These are phyloP conservation scores for Melanophora roralis DNA, from an alignment of 2,888 invertebrate genomes.

Conservation along the genomic window DNA sequence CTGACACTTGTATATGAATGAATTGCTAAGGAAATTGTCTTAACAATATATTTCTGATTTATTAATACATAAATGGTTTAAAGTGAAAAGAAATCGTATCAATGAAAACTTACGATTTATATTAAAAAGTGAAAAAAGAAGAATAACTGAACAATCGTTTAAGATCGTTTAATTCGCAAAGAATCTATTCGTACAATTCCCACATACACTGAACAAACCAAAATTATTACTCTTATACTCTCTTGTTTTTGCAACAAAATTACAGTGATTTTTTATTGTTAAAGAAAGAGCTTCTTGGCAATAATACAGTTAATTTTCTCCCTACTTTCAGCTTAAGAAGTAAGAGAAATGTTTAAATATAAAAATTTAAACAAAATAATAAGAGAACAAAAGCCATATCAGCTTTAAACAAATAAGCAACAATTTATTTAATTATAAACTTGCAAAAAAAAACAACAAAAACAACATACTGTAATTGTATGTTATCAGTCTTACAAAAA, in stretches of 20 bases:
- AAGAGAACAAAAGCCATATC: not conserved
- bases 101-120: slow-evolving; percentile 16
- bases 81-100: slow-evolving; percentile 16
- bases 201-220: not conserved
- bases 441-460: not conserved
- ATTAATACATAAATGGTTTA: slow-evolving; percentile 19
- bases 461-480: slow-evolving; percentile 28
- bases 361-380: not conserved
- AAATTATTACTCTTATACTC: not conserved
- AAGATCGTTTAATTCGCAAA: not conserved
- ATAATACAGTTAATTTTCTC: not conserved
- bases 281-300: not conserved
- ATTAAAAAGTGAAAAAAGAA: slow-evolving; percentile 19
- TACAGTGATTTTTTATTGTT: not conserved
- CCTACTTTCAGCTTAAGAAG: not conserved
- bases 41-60: slow-evolving; percentile 57
- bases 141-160: not conserved
- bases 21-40: slow-evolving; percentile 45
- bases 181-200: not conserved
- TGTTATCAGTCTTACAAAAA: slow-evolving; percentile 44
- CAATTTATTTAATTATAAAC: not conserved
- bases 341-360: too few relatives aligned
- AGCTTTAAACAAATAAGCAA: not conserved
- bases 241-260: not conserved
- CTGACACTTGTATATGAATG: slow-evolving; percentile 53